Base-by-base conservation (phyloP, 2,797 vertebrate species). In the Oryzias sinensis region DNA sequence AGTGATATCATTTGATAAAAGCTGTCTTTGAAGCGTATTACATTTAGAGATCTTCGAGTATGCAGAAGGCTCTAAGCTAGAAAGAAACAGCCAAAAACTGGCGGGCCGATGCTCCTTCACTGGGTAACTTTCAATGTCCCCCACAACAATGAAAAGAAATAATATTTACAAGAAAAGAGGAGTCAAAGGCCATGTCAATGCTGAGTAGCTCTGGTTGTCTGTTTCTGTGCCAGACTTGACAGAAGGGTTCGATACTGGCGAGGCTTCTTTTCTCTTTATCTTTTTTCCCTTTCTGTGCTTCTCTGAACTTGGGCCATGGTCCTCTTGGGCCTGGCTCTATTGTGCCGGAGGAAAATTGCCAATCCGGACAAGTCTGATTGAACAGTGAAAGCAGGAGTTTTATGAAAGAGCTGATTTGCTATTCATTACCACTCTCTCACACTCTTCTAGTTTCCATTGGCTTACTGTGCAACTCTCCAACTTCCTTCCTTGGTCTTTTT, bases 321-420 rank as follows among this genome's bases (percentile, higher is more conserved):
- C 76, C 81, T 85, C 83, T 58, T 56, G 70, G 86, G 80, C 76
- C 77, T 65, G 53, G 62, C 74, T 78, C 80, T 82, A 82, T 89
- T 90, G 86, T 89, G 81, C 80, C 72, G 16, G 65, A 86, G 78
- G 79, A 88, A 90, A 91, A 91, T 88, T 91, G 88, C 72, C 86
- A 88, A 89, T 89, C 84, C 76, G 45, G 82, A 77, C 66, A 58
- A 27, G 76, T 85, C 85, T 91, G 89, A 90, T 89, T 90, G 88
- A 90, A 88, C 86, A 85, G 73, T 84, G 84, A 86, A 88, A 83
- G 87, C 83, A 84, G 84, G 72, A 82, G 74, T 85, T 89, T 84
- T 90, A 88, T 88, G 86, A 90, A 91, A 79, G 73, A 82, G 79
- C 80, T 91, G 86, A 90, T 92, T 91, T 91, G 83, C 88, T 88